A percentile compares a stretch with the other conserved stretches of the same genome.
Evolutionary conservation across 2,797 vertebrate genomes (phyloP).

Genomic region (Morelia viridis): DNA sequence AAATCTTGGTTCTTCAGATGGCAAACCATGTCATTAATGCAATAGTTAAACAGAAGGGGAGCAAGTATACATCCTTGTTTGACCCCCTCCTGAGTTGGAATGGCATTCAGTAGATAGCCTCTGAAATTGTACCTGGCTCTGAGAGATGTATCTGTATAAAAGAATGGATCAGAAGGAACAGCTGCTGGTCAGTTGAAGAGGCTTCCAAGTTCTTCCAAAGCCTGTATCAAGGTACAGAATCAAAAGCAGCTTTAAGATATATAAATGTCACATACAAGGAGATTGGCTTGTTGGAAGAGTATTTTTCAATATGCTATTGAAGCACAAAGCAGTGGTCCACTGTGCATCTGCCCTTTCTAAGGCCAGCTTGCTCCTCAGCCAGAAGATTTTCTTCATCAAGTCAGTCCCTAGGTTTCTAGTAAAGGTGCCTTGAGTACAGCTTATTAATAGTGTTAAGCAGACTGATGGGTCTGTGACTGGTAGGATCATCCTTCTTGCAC

Average conservation of each 20-base stretch:
- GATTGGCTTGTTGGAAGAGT: neutral
- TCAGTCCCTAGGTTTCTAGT: neutral
- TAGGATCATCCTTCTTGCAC: neutral
- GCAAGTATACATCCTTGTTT: neutral
- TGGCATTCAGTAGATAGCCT: neutral
- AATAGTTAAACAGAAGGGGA: neutral
- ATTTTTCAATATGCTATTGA: neutral
- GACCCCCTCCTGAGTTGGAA: neutral
- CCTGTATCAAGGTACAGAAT: neutral
- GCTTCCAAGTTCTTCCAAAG: neutral
- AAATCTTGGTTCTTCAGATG: neutral
- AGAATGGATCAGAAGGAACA: neutral
- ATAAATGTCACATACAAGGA: neutral
- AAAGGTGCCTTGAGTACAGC: neutral
- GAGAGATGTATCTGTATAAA: neutral
- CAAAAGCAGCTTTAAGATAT: neutral
- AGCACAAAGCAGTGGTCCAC: neutral
- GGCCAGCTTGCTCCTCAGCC: neutral
- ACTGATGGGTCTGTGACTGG: neutral
- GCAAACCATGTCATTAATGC: neutral
- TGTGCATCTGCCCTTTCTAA: neutral
- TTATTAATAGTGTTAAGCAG: neutral
- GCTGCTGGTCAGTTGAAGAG: neutral
- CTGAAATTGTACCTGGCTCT: neutral
- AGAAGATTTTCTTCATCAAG: neutral